phyloP scores from a whole-genome alignment of 2,888 invertebrate genomes.

The Perdita meconis region DNA sequence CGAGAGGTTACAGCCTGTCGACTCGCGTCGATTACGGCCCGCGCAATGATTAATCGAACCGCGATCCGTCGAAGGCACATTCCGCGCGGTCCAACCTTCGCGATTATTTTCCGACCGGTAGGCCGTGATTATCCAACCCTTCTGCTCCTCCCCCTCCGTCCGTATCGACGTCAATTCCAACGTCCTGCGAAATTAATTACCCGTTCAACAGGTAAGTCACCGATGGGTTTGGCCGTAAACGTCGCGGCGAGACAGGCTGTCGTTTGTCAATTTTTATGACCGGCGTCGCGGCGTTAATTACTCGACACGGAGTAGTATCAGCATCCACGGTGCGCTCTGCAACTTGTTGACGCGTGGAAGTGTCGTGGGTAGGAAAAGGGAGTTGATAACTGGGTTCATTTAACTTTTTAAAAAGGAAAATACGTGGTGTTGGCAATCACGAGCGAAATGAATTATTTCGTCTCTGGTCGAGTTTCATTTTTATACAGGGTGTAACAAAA shows the following conservation, averaged over 20 bases:
- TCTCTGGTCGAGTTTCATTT: no score
- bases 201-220: slow-evolving; percentile 66
- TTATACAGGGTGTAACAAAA: no score
- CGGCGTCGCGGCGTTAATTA: not conserved
- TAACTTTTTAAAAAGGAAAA: no score
- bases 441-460: no score
- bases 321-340: not conserved
- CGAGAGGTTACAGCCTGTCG: slow-evolving; percentile 40
- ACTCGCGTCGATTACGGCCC: slow-evolving; percentile 55
- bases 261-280: slow-evolving; percentile 43
- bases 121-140: slow-evolving; percentile 19
- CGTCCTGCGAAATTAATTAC: slow-evolving; percentile 62
- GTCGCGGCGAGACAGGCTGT: slow-evolving; percentile 41
- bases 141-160: not conserved
- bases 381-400: no score
- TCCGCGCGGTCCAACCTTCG: slow-evolving; percentile 6
- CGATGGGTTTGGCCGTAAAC: slow-evolving; percentile 47
- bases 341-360: no score
- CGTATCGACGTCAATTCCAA: slow-evolving; percentile 25
- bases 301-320: slow-evolving; percentile 4
- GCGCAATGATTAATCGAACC: slow-evolving; percentile 56
- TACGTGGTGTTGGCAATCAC: no score
- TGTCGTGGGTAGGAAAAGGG: no score
- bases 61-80: slow-evolving; percentile 20
- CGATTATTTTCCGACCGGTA: slow-evolving; percentile 51